phyloP scores from a whole-genome alignment of 1,140 invertebrate species.

The Pentalonia nigronervosa region DNA sequence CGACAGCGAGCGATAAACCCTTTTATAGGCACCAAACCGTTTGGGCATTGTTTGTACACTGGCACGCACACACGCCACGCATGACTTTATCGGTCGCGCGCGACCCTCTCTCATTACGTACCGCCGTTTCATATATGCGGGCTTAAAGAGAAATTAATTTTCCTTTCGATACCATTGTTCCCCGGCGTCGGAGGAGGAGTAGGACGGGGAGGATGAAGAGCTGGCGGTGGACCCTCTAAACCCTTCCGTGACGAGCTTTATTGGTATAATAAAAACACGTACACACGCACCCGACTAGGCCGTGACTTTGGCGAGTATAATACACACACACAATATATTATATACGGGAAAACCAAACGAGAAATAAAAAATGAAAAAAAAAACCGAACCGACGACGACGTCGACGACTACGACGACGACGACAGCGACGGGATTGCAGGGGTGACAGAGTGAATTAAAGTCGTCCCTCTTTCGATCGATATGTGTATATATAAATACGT shows the following conservation, averaged over 20 bases:
- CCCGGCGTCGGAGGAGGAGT: neutral
- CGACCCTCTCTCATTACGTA: constrained; percentile 54
- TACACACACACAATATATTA: neutral
- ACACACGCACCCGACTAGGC: neutral
- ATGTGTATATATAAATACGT: neutral
- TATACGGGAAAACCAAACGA: constrained; percentile 19
- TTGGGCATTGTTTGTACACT: constrained; percentile 56
- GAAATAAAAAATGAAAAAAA: constrained; percentile 38
- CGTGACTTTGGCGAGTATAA: constrained; percentile 35
- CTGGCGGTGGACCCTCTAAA: constrained; percentile 42
- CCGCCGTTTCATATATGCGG: constrained; percentile 43
- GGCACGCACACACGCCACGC: constrained; percentile 45
- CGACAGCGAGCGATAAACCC: constrained; percentile 55
- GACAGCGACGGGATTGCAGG: constrained; percentile 8
- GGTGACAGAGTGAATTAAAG: constrained; percentile 56
- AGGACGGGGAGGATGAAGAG: neutral
- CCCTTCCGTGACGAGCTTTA: constrained; percentile 58
- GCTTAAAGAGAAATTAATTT: constrained; percentile 58
- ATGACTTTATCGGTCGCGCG: constrained; percentile 53
- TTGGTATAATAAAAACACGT: constrained; percentile 58
- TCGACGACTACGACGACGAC: neutral
- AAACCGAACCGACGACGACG: constrained; percentile 23
- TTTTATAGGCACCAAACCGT: constrained; percentile 54
- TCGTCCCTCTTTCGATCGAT: constrained; percentile 55
- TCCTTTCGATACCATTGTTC: constrained; percentile 58